Conservation (phyloP, 2,113 vertebrate genomes). For the Phrynocephalus versicolor region DNA sequence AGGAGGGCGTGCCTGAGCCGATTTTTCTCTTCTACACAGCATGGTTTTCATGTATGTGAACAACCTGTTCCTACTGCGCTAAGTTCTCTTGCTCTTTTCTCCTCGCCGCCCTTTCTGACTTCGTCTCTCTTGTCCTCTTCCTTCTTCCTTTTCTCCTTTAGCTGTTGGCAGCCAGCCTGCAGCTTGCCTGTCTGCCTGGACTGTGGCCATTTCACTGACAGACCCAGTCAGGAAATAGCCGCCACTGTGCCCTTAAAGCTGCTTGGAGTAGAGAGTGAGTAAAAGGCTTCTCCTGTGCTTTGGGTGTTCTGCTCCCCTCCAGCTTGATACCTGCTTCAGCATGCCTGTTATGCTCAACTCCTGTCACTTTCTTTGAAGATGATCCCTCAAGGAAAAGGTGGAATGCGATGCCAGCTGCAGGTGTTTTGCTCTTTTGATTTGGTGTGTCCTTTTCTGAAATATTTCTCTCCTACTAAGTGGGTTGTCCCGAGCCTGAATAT, state of each 20-base stretch:
- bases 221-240: conserved; percentile 1
- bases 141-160: not conserved
- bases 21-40: not conserved
- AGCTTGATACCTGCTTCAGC: not conserved
- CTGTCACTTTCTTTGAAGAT: not conserved
- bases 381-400: not conserved
- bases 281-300: not conserved
- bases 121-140: not conserved
- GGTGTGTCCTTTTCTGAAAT: not conserved
- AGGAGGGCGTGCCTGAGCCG: not conserved
- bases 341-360: not conserved
- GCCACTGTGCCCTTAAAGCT: conserved; percentile 17
- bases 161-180: not conserved
- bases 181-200: conserved; percentile 2
- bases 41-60: not conserved
- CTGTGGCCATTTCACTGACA: conserved; percentile 22
- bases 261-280: conserved; percentile 13
- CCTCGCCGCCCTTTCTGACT: not conserved
- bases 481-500: not conserved
- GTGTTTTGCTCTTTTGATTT: not conserved
- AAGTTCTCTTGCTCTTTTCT: not conserved
- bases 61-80: not conserved
- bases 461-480: not conserved
- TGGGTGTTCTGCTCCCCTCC: not conserved
- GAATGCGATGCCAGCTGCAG: not conserved